A percentile compares a stretch with the other conserved stretches of the same genome.
phyloP scores from a whole-genome alignment of 2,797 vertebrate genomes.

The Columba guinea region DNA sequence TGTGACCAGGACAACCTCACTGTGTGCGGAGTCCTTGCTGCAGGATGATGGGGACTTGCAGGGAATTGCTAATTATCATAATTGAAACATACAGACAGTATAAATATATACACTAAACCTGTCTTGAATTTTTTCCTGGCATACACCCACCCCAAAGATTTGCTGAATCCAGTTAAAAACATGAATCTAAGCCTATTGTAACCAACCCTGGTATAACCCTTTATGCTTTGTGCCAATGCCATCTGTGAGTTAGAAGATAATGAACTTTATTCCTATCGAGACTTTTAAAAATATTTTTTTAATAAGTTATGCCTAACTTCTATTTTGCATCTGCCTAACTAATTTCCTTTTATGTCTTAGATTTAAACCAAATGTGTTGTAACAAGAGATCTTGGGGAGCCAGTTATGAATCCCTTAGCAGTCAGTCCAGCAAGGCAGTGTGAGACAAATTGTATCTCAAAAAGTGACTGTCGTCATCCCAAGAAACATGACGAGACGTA shows the following conservation, averaged over 20 bases:
- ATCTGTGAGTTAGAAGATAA: conserved; percentile 59
- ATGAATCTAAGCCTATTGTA: neutral
- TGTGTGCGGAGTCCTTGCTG: fast-evolving
- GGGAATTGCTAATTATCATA: neutral
- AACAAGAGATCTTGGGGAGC: neutral
- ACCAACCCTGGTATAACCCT: neutral
- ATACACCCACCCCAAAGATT: fast-evolving
- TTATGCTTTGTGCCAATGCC: neutral
- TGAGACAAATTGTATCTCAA: conserved; percentile 40
- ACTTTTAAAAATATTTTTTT: conserved; percentile 19
- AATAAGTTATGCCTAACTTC: neutral
- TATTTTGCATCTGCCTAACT: conserved; percentile 35
- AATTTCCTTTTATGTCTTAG: neutral
- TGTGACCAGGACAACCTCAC: fast-evolving
- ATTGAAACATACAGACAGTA: neutral
- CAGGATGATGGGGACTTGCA: fast-evolving
- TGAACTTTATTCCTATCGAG: conserved; percentile 27
- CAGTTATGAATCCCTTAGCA: neutral
- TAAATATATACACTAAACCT: neutral
- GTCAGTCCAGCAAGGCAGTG: neutral
- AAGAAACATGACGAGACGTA: neutral
- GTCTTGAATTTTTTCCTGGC: neutral
- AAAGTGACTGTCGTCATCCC: conserved; percentile 3
- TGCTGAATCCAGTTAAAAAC: neutral
- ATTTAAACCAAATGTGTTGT: conserved; percentile 1